Conservation (phyloP, 2,113 vertebrate genomes). For the Pycnonotus jocosus region DNA sequence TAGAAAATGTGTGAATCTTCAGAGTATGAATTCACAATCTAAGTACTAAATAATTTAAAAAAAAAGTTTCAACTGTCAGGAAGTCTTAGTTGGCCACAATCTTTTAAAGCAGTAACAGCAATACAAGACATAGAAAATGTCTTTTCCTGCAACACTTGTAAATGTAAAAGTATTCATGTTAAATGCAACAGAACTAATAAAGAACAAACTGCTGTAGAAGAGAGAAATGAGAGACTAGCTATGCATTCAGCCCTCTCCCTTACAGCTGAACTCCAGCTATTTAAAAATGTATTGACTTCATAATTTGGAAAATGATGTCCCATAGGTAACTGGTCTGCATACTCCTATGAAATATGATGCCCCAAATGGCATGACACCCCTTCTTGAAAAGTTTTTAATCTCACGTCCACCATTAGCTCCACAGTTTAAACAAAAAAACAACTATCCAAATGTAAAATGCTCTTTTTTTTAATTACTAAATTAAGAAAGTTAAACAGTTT, state of each 20-base stretch:
- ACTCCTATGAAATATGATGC: slow-evolving; percentile 5
- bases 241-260: neutral
- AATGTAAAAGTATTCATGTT: neutral
- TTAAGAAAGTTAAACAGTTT: slow-evolving; percentile 84
- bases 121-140: slow-evolving; percentile 16
- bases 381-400: neutral
- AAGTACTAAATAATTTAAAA: neutral
- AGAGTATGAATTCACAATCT: slow-evolving; percentile 8
- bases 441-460: slow-evolving; percentile 80
- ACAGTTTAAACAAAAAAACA: slow-evolving; percentile 73
- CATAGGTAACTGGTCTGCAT: slow-evolving; percentile 3
- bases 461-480: slow-evolving; percentile 82
- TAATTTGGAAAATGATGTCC: slow-evolving; percentile 1
- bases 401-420: slow-evolving; percentile 14
- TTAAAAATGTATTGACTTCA: neutral
- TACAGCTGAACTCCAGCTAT: slow-evolving; percentile 28
- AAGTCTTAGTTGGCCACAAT: neutral
- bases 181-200: slow-evolving; percentile 32
- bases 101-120: slow-evolving; percentile 10
- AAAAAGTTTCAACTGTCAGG: neutral
- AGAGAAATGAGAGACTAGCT: neutral
- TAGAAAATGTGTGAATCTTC: neutral
- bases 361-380: neutral
- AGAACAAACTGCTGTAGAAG: neutral
- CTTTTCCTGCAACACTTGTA: neutral